These are phyloP conservation scores for Hemaris fuciformis DNA, from an alignment of 2,888 invertebrate species.

Conservation along the genomic window DNA sequence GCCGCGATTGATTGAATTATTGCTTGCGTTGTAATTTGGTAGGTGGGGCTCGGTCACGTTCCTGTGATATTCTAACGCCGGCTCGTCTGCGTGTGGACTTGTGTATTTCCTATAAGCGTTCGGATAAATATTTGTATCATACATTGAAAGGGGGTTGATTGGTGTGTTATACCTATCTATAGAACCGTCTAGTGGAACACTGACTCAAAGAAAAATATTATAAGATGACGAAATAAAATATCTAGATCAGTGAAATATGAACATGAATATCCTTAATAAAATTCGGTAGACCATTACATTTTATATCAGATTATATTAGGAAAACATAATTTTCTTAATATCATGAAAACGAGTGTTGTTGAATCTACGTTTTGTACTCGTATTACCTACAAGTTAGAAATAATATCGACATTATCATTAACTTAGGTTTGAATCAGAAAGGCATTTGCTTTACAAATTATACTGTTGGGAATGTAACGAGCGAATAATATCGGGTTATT, in stretches of 20 bases:
- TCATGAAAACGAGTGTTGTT: no score
- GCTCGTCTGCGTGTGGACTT: slow-evolving; percentile 20
- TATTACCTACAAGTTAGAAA: neutral
- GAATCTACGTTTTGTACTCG: neutral
- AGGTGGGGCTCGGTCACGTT: slow-evolving; percentile 58
- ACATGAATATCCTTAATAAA: no score
- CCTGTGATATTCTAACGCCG: slow-evolving; percentile 45
- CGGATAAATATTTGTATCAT: neutral
- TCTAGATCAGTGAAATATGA: no score
- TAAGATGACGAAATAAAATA: no score
- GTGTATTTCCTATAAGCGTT: neutral
- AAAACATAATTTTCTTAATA: no score
- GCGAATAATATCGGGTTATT: neutral
- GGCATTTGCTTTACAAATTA: neutral
- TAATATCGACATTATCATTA: neutral
- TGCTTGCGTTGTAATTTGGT: slow-evolving; percentile 62
- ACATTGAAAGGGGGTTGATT: neutral
- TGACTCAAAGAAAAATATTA: no score
- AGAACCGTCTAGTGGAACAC: neutral
- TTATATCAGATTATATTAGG: no score
- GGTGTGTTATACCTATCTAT: neutral
- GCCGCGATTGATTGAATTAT: slow-evolving; percentile 77
- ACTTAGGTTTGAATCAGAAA: neutral
- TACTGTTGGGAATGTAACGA: neutral
- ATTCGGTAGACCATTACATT: no score